Conservation (phyloP, 2,888 invertebrate species). For the Rhorus exstirpatorius region DNA sequence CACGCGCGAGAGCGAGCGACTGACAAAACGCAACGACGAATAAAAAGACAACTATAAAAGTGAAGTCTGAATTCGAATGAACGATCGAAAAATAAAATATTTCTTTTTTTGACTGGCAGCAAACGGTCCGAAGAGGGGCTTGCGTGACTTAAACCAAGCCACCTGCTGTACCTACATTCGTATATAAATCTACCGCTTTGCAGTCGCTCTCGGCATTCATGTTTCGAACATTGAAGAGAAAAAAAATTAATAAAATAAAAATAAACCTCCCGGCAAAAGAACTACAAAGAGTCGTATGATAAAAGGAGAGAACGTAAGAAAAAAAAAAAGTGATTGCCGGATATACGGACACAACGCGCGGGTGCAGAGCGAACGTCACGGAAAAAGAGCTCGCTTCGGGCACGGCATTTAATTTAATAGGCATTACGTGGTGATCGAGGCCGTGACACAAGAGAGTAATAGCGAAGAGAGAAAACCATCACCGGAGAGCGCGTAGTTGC, state of each 20-base stretch:
- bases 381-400: conserved; percentile 48
- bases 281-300: not conserved
- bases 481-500: conserved; percentile 59
- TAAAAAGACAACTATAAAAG: too few relatives aligned
- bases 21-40: too few relatives aligned
- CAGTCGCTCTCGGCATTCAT: too few relatives aligned
- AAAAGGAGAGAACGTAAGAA: conserved; percentile 7
- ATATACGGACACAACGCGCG: conserved; percentile 35
- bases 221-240: not conserved
- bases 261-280: not conserved
- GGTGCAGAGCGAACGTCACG: conserved; percentile 32
- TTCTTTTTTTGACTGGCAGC: too few relatives aligned
- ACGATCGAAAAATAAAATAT: too few relatives aligned
- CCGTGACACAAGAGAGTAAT: conserved; percentile 64
- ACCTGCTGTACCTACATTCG: not conserved
- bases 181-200: not conserved
- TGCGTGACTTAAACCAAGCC: too few relatives aligned
- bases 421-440: conserved; percentile 70
- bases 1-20: too few relatives aligned
- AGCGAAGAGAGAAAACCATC: conserved; percentile 30
- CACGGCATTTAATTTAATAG: conserved; percentile 73
- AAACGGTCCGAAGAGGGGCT: too few relatives aligned
- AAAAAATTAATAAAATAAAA: not conserved
- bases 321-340: conserved; percentile 43
- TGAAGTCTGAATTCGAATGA: too few relatives aligned